Base-by-base conservation (phyloP, 1,140 invertebrate species). In the Megalonaias nervosa region DNA sequence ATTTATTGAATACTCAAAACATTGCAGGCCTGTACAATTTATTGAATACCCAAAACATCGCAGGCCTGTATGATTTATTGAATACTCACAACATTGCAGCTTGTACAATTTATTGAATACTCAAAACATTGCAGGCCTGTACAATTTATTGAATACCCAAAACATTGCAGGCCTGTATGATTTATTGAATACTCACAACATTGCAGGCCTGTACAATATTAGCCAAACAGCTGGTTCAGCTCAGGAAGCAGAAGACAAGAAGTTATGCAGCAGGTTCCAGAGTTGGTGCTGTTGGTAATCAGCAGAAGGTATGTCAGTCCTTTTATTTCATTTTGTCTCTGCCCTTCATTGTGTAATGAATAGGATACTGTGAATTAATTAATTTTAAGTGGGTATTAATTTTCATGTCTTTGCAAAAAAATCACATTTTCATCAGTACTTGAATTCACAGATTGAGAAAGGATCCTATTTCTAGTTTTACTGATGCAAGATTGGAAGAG, bases 201-300 rank as follows among this genome's bases (percentile, higher is more conserved):
- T 81, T 84, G 23, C 80, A 91, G 89, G 87, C 89, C 71, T 95
- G 94, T 84, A 93, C 93, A 84, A 92, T 97, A 75, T 91, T 98
- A 75, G 97, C 97, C 13, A 97, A 97, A 91, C 96, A 98, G 89
- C 90, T 98, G 60, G 93, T 98, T 2, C 94, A 96, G 84, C 86
- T 98, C 65, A 92, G 97, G 68, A 97, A 97, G 90, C 96, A 97
- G 86, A 97, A 97, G 88, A 94, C 94, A 21, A 93, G 96, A 86
- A 95, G 94, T 67, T 95, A 94, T 90, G 92, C 94, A 31, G 95
- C 96, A 60, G 94, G 94, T 67, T 93, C 93, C 19, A 92, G 94
- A 93, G 94, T 97, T 79, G 92, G 92, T 80, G 94, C 95, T 82
- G 94, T 97, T 31, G 94, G 95, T 77, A 93, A 94, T 65, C 96